Base-by-base conservation (phyloP, 2,797 vertebrate genomes). In the Microctenopoma lineatum region DNA sequence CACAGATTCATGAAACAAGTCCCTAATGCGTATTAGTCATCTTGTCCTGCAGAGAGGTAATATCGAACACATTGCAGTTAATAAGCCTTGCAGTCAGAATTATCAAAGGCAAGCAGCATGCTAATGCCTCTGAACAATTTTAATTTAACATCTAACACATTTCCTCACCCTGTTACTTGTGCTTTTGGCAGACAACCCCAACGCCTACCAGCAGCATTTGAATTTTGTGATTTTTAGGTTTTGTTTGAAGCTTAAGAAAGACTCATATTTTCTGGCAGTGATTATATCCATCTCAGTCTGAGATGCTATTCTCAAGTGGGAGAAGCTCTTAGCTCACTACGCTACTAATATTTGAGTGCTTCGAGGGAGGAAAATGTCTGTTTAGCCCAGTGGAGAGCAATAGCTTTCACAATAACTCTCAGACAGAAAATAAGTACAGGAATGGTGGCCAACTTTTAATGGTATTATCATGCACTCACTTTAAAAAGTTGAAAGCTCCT, bases 121-220 rank as follows among this genome's bases (percentile, higher is more conserved):
- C 67, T 54, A 73, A 84, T 66, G 76, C 75, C 81, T 81, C 53
- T 51, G 65, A 81, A 80, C 72, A 60, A 58, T 86, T 88, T 83
- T 59, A 56, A 89, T 87, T 79, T 75, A 80, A 80, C 78, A 83
- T 82, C 50, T 66, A 70, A 81, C 75, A 75, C 74, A 44, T 75
- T 73, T 66, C 71, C 70, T 86, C 77, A 76, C 67, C 81, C 79
- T 77, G 77, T 80, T 83, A 79, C 83, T 81, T 75, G 52, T 72
- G 59, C 59, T 78, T 81, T 86, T 89, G 82, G 84, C 85, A 84
- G 80, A 84, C 75, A 48, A 75, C 57, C 52, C 77, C 11, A 56
- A 86, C 79, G 78, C 85, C 87, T 73, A 83, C 78, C 47, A 76
- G 70, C 70, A 68, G 73, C 84, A 74, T 78, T 77, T 81, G 68